Evolutionary conservation across 1,140 invertebrate genomes (phyloP), one percentile per base, ranked within the genome.

Genomic region (Drosophila ficusphila): DNA sequence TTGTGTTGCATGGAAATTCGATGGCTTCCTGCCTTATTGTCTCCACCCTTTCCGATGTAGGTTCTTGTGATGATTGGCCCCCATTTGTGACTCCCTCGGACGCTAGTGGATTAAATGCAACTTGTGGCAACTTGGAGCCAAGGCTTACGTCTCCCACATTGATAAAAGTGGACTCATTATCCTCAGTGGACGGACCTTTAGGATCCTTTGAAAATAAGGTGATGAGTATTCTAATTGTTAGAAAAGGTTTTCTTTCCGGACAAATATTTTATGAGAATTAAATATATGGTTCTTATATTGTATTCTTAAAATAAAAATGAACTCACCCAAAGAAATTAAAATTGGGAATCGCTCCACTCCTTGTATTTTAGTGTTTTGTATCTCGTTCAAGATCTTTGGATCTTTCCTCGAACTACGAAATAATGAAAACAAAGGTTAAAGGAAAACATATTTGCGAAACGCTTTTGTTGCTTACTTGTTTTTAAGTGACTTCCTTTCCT

Each of bases 21-120:
- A n/a, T 44, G 1, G 46, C 38, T 16, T 72, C 69, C 12, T 51
- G 19, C 38, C 72, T 72, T 6, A 70, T 14, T 11, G 16, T 2
- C 11, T 8, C 14, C 2, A 36, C n/a, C n/a, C n/a, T n/a, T n/a
- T n/a, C n/a, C n/a, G n/a, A n/a, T n/a, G n/a, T n/a, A 19, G 11
- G 19, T 6, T 1, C 19, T 12, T 42, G 19, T 21, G 8, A 29
- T 3, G 25, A 5, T 11, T n/a, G 19, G 0, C 2, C 36, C 25
- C 18, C 8, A 1, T 0, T 4, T 6, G 27, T 46, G 1, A 25
- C 6, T 12, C 8, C 25, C 2, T 14, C 23, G n/a, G n/a, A 8
- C 12, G n/a, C 33, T 7, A 72, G 33, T 1, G 69, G 69, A 47
- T 72, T 68, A 18, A 12, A 9, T 6, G 9, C 2, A 3, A 8